These are phyloP conservation scores for Aviceda subcristata DNA, from an alignment of 2,113 vertebrate species.

Conservation along the genomic window DNA sequence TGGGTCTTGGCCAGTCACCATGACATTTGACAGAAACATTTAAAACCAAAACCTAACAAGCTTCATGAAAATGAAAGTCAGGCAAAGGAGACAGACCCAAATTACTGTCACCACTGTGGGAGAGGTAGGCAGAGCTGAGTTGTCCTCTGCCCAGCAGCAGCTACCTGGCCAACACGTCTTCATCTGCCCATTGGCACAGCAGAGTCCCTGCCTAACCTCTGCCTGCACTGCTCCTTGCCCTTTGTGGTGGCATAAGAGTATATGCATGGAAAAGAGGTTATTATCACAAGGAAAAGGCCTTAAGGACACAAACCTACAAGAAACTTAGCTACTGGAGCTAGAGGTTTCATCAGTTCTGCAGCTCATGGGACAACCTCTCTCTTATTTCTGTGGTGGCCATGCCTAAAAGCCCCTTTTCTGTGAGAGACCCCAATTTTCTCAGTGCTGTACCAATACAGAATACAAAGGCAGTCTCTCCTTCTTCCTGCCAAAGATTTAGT, in stretches of 20 bases:
- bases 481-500: background rate
- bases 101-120: background rate
- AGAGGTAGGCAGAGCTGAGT: background rate
- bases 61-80: background rate
- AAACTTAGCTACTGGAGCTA: background rate
- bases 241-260: background rate
- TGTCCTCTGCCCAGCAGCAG: background rate
- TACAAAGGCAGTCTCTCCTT: background rate
- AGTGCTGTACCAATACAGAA: background rate
- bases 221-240: background rate
- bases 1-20: background rate
- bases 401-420: background rate
- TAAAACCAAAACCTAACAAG: background rate
- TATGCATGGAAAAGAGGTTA: background rate
- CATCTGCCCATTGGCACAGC: accelerated
- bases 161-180: background rate
- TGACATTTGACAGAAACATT: background rate
- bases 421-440: background rate
- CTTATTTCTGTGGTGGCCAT: background rate
- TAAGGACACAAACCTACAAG: background rate
- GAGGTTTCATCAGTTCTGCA: background rate
- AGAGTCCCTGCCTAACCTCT: background rate
- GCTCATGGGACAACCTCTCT: background rate
- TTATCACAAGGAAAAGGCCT: background rate
- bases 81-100: background rate